Conservation (phyloP, 2,888 invertebrate genomes). For the Coelopa pilipes region DNA sequence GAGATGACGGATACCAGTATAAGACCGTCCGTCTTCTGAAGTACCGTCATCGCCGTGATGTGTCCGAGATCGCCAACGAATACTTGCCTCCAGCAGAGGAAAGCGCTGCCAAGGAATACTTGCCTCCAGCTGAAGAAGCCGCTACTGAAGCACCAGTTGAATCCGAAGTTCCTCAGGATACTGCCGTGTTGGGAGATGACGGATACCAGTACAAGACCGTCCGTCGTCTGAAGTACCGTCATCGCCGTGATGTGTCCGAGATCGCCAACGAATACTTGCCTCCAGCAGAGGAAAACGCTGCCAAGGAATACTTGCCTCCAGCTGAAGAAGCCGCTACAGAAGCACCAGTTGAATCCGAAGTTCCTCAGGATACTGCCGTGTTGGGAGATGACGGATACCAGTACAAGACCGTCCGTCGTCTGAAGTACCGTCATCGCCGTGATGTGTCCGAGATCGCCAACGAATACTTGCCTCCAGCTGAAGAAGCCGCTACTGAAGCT, state of each 20-base stretch:
- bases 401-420: constrained; percentile 49
- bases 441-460: constrained; percentile 51
- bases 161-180: constrained; percentile 40
- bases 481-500: constrained; percentile 42
- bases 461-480: constrained; percentile 52
- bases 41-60: constrained; percentile 47
- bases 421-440: constrained; percentile 39
- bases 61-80: constrained; percentile 36
- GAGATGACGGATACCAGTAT: constrained; percentile 46
- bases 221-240: constrained; percentile 52
- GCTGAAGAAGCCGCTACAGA: constrained; percentile 36
- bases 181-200: constrained; percentile 49
- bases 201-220: constrained; percentile 58
- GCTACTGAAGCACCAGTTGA: constrained; percentile 19
- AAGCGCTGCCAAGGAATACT: constrained; percentile 32
- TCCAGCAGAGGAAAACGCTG: constrained; percentile 44
- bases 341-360: constrained; percentile 45
- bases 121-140: neutral
- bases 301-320: constrained; percentile 50
- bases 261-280: constrained; percentile 54
- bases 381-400: constrained; percentile 58
- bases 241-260: constrained; percentile 53
- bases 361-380: constrained; percentile 46
- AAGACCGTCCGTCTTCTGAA: constrained; percentile 46
- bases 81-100: constrained; percentile 52